phyloP scores from a whole-genome alignment of 2,113 vertebrate species.

The Peromyscus maniculatus region DNA sequence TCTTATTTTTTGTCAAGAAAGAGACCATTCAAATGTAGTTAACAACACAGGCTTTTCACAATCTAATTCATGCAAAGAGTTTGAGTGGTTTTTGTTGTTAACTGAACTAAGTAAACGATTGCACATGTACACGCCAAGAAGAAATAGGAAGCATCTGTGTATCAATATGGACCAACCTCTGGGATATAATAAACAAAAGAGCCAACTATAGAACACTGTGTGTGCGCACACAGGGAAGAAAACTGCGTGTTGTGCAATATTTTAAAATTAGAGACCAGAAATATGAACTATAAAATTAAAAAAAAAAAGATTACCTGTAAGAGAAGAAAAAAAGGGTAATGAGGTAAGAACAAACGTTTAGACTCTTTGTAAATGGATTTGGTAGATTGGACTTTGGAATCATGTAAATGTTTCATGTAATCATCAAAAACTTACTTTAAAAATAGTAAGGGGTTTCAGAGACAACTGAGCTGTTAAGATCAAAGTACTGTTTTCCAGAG shows the following conservation, averaged over 20 bases:
- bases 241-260: neutral
- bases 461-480: neutral
- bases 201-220: neutral
- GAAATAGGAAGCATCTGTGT: neutral
- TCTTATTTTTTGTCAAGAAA: conserved; percentile 4
- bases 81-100: neutral
- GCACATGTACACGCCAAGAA: neutral
- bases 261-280: conserved; percentile 32
- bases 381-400: conserved; percentile 34
- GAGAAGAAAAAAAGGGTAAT: neutral
- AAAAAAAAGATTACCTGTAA: neutral
- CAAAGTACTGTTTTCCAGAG: neutral
- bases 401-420: conserved; percentile 9
- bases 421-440: neutral
- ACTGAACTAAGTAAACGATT: conserved; percentile 11
- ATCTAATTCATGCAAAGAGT: neutral
- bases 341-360: neutral
- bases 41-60: neutral
- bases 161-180: neutral
- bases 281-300: conserved; percentile 7
- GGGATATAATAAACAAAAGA: neutral
- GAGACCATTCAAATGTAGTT: neutral
- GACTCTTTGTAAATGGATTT: neutral
- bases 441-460: neutral
- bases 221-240: neutral